These are phyloP conservation scores for Pterois miles DNA, from an alignment of 2,797 vertebrate species.

Conservation along the genomic window DNA sequence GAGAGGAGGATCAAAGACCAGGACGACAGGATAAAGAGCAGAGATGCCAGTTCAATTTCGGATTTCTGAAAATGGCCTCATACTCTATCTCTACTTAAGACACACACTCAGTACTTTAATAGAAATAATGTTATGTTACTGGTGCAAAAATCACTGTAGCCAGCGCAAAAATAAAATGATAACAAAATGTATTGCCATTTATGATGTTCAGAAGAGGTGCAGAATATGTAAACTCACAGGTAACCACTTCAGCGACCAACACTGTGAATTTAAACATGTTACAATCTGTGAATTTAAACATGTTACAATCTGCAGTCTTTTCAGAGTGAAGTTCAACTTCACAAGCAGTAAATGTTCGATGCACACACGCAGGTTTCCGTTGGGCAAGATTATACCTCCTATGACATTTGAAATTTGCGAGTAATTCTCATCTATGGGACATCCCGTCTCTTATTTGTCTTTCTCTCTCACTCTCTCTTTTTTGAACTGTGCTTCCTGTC, in stretches of 20 bases:
- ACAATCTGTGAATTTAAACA: too few species aligned
- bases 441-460: not conserved
- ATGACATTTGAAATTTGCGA: slow-evolving; percentile 14
- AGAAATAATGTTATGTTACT: not conserved
- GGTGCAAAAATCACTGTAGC: not conserved
- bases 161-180: not conserved
- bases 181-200: not conserved
- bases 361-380: not conserved
- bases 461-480: not conserved
- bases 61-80: slow-evolving; percentile 46
- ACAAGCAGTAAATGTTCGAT: not conserved
- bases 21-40: slow-evolving; percentile 47
- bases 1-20: slow-evolving; percentile 74
- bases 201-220: not conserved
- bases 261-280: not conserved
- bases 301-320: not conserved
- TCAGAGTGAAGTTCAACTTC: not conserved
- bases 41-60: slow-evolving; percentile 53
- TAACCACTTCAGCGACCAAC: not conserved
- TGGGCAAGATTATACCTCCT: slow-evolving; percentile 14
- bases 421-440: not conserved
- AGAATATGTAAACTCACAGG: not conserved
- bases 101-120: slow-evolving; percentile 3
- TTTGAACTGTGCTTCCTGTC: not conserved
- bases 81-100: slow-evolving; percentile 28